Base-by-base conservation (phyloP, 2,797 vertebrate genomes). In the Xenentodon cancila region DNA sequence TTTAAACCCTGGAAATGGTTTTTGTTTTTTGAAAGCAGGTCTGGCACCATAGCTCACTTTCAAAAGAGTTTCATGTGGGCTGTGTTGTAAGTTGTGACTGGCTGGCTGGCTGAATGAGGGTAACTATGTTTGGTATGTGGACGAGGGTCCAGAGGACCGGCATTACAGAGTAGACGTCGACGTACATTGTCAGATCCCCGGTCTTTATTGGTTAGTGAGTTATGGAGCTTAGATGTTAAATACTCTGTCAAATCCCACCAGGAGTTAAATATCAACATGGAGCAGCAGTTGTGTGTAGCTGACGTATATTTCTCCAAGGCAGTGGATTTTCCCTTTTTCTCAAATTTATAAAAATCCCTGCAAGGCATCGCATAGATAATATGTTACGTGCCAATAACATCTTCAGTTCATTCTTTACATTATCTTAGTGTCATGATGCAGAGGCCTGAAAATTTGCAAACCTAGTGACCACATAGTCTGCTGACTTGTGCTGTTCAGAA, bases 41-140 rank as follows among this genome's bases (percentile, higher is more conserved):
- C 78, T 84, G 80, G 86, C 81, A 82, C 71, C 59, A 60, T 25
- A 44, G 58, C 71, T 72, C 54, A 61, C 73, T 75, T 79, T 79
- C 71, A 81, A 65, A 78, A 55, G 60, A 25, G 72, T 81, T 85
- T 74, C 49, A 72, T 80, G 68, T 58, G 74, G 83, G 71, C 75
- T 77, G 64, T 76, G 59, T 61, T 83, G 54, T 55, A 71, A 66
- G 72, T 76, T 79, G 72, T 84, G 56, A 68, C 57, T 76, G 64
- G 43, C 62, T 52, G 61, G 57, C 53, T 73, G 71, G 50, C 52
- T 79, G 45, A 49, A 55, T 64, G 66, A 68, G 30, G 46, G 50
- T 75, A 87, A 78, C 46, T 85, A 89, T 90, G 85, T 84, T 59
- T 82, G 84, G 66, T 82, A 91, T 87, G 84, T 65, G 59, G 65